Evolutionary conservation across 2,888 invertebrate genomes (phyloP).

Genomic region (Schrankia costaestrigalis): DNA sequence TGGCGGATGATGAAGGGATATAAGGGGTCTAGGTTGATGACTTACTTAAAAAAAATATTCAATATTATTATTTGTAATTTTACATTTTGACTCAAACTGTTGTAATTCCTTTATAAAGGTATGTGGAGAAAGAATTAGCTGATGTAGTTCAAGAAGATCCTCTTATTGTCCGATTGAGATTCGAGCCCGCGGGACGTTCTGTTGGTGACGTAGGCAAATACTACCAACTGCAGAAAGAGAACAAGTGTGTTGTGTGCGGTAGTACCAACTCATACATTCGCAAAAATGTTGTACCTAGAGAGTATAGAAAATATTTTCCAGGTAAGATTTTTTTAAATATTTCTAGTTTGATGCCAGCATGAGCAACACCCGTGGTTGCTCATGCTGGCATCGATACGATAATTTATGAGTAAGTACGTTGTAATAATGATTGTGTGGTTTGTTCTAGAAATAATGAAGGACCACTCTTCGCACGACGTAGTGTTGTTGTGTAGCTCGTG

Average conservation of each 20-base stretch:
- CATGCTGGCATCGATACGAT: no score
- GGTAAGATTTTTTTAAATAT: no score
- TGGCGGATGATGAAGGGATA: no score
- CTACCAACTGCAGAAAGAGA: slow-evolving; percentile 86
- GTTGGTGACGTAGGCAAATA: slow-evolving; percentile 85
- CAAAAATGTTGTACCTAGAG: slow-evolving; percentile 91
- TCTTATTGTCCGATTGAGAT: slow-evolving; percentile 85
- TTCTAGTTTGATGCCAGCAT: neutral
- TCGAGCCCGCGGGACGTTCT: slow-evolving; percentile 89
- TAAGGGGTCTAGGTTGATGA: no score
- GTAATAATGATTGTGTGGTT: no score
- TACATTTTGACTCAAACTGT: no score
- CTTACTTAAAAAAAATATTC: no score
- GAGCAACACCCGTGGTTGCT: no score
- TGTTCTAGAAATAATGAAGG: slow-evolving; percentile 85
- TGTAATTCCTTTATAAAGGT: slow-evolving; percentile 70
- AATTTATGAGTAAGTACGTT: no score
- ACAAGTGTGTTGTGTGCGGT: slow-evolving; percentile 91
- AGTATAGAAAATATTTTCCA: slow-evolving; percentile 89
- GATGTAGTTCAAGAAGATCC: slow-evolving; percentile 69
- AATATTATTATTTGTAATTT: no score
- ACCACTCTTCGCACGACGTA: slow-evolving; percentile 90
- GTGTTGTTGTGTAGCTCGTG: slow-evolving; percentile 86
- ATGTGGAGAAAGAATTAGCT: slow-evolving; percentile 74
- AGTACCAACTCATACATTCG: slow-evolving; percentile 83